Base-by-base conservation (phyloP, 2,888 invertebrate genomes). In the Drosophila kuntzei region DNA sequence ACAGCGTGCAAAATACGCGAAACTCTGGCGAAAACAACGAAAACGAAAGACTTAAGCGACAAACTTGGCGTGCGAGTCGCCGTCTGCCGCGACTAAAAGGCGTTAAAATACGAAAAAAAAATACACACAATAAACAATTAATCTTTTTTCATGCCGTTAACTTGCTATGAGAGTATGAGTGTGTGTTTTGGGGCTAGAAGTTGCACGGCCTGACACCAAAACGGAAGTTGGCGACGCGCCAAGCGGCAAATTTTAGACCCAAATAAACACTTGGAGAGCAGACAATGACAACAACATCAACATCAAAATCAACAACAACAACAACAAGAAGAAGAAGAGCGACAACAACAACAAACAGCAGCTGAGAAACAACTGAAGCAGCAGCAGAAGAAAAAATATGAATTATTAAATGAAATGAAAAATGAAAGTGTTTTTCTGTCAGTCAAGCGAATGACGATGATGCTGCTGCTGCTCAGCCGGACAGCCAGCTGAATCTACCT, bases 351-450 rank as follows among this genome's bases (percentile, higher is more conserved):
- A 27, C 58, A 68, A 8, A 14, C 41, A 20, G 65, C 57, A 46
- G 72, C 72, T 76, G 76, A 71, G 76, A 75, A 76, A 75, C 53
- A 71, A 73, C 41, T 68, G 69, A 64, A 68, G 7, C 9, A 27
- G 11, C 11, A 32, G 11, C 22, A 37, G 7, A n/a, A 16, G 68
- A 57, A 55, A 50, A 71, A 66, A 67, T 76, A 82, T 83, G 83
- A 83, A 83, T 87, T 87, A 82, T 87, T 82, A 81, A 82, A 85
- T 85, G 68, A 82, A 79, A 83, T 87, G 79, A 85, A 83, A 83
- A 83, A 83, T 87, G 83, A 83, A 83, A 83, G 83, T 87, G 87
- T 81, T 87, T 87, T 77, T 63, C 76, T 71, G 76, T 54, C 76
- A 62, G 76, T 76, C 73, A 64, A 68, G 63, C 58, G 55, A 77